Evolutionary conservation across 2,888 invertebrate genomes (phyloP).

Genomic region (Tachina grossa): DNA sequence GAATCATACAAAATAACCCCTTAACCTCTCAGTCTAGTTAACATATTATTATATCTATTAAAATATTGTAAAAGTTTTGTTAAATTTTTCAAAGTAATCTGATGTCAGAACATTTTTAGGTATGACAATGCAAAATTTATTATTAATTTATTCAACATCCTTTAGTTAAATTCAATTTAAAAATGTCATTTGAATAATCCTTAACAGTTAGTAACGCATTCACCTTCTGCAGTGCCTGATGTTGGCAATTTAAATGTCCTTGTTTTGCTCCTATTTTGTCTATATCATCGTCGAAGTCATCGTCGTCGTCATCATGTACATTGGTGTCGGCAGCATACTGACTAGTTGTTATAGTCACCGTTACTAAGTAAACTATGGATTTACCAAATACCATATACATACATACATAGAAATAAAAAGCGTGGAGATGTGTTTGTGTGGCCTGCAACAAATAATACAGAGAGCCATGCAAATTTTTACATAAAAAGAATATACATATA

Average conservation of each 20-base stretch:
- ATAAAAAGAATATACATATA: not conserved
- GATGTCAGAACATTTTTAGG: not conserved
- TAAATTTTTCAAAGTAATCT: not conserved
- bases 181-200: slow-evolving; percentile 21
- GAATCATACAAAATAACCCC: too few relatives aligned
- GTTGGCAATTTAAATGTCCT: slow-evolving; percentile 6
- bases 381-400: slow-evolving; percentile 1
- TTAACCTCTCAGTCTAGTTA: too few relatives aligned
- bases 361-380: slow-evolving; percentile 40
- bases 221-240: not conserved
- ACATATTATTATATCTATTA: too few relatives aligned
- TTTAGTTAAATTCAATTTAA: slow-evolving; percentile 51
- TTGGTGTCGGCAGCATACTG: slow-evolving; percentile 35
- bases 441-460: not conserved
- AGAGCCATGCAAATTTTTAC: not conserved
- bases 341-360: slow-evolving; percentile 54
- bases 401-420: not conserved
- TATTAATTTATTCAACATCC: slow-evolving; percentile 14
- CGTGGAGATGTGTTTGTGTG: not conserved
- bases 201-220: slow-evolving; percentile 15
- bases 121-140: not conserved
- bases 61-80: not conserved
- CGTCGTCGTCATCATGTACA: slow-evolving; percentile 10
- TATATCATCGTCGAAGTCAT: slow-evolving; percentile 10
- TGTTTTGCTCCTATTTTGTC: not conserved